A percentile compares a stretch with the other conserved stretches of the same genome.
These are phyloP conservation scores for Philereme vetulata DNA, from an alignment of 2,888 invertebrate species.

Conservation along the genomic window DNA sequence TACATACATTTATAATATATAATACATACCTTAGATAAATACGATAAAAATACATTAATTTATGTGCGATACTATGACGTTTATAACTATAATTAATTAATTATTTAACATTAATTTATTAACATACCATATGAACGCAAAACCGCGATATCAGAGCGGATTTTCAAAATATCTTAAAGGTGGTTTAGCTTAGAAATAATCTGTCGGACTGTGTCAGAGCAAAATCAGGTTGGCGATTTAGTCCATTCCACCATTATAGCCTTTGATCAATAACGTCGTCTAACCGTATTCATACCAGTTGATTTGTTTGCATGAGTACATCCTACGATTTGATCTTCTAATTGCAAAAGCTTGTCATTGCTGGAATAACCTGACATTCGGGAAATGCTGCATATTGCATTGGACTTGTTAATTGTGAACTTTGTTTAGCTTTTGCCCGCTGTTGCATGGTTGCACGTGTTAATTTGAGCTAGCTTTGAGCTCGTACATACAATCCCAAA, in stretches of 20 bases:
- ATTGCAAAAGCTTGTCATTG: conserved; percentile 5
- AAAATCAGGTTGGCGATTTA: conserved; percentile 7
- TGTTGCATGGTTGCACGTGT: conserved; percentile 1
- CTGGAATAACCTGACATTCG: background rate
- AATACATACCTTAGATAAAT: no score
- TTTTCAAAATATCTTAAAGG: no score
- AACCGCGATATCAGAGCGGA: no score
- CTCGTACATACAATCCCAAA: no score
- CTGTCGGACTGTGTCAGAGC: background rate
- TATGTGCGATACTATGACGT: no score
- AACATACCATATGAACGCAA: no score
- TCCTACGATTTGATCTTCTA: conserved; percentile 5
- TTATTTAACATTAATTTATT: no score
- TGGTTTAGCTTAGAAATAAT: no score
- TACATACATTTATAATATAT: no score
- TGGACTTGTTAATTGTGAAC: background rate
- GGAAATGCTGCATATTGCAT: conserved; percentile 1
- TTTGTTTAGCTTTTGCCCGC: background rate
- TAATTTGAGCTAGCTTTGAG: no score
- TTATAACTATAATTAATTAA: no score
- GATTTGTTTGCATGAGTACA: background rate
- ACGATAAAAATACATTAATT: no score
- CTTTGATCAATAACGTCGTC: conserved; percentile 15
- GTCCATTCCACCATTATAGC: conserved; percentile 9
- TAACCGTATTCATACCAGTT: conserved; percentile 7